Evolutionary conservation across 2,113 vertebrate genomes (phyloP).

Genomic region (Ploceus nigricollis): DNA sequence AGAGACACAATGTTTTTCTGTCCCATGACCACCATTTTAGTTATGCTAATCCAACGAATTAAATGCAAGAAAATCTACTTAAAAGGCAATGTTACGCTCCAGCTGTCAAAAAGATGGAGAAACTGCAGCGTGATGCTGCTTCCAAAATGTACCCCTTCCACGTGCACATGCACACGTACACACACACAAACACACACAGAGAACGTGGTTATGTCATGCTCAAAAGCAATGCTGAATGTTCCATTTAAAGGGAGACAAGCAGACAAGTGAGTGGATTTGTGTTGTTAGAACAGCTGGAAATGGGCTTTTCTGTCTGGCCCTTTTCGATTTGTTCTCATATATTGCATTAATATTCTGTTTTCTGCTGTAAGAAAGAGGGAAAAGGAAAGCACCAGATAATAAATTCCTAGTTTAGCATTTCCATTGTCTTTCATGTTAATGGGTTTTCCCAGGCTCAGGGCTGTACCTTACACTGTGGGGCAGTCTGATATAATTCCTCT

Average conservation of each 20-base stretch:
- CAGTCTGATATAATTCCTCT: neutral
- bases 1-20: neutral
- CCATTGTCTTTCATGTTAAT: neutral
- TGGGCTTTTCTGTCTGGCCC: neutral
- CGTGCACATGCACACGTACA: neutral
- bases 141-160: neutral
- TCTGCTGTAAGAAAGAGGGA: neutral
- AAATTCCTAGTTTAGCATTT: neutral
- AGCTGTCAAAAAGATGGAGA: neutral
- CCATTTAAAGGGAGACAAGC: neutral
- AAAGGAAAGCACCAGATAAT: neutral
- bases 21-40: neutral
- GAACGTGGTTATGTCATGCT: fast-evolving
- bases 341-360: neutral
- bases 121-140: neutral
- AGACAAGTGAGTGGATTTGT: neutral
- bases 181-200: neutral
- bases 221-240: neutral
- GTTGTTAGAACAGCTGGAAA: neutral
- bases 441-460: neutral
- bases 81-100: neutral
- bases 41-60: neutral
- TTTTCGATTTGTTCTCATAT: neutral
- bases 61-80: neutral
- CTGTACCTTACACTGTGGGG: neutral